These are phyloP conservation scores for Panopea generosa DNA, from an alignment of 2,888 invertebrate genomes.

Conservation along the genomic window DNA sequence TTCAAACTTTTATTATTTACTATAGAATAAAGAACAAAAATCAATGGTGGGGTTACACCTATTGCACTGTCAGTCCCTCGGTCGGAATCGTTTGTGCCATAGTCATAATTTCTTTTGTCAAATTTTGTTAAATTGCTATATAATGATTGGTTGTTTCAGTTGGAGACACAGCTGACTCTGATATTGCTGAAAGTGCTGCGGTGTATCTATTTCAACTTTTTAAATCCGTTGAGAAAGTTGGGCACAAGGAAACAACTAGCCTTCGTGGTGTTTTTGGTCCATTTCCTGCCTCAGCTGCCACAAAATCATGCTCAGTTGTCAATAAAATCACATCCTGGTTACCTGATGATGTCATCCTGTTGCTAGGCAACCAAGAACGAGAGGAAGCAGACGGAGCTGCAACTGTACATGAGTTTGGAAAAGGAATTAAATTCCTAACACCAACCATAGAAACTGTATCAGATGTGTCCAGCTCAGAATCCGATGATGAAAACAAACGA, in stretches of 20 bases:
- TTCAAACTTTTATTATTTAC: no score
- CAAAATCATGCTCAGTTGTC: constrained; percentile 78
- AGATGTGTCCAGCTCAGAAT: constrained; percentile 73
- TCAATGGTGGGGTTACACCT: no score
- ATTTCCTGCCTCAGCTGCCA: constrained; percentile 81
- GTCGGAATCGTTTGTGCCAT: no score
- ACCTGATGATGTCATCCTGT: constrained; percentile 72
- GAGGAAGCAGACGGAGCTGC: constrained; percentile 76
- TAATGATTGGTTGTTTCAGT: no score
- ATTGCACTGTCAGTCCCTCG: no score
- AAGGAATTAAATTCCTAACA: constrained; percentile 74
- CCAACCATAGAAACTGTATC: constrained; percentile 28
- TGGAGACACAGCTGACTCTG: constrained; percentile 75
- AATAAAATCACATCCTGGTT: constrained; percentile 75
- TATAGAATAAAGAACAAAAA: no score
- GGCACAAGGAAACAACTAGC: constrained; percentile 73
- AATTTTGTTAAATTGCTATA: no score
- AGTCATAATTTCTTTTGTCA: no score
- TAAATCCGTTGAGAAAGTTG: constrained; percentile 72
- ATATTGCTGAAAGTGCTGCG: constrained; percentile 78
- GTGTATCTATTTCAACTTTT: constrained; percentile 81
- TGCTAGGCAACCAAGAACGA: constrained; percentile 62
- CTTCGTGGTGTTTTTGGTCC: constrained; percentile 82
- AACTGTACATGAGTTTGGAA: constrained; percentile 75
- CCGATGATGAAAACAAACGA: constrained; percentile 70